Base-by-base conservation (phyloP, 2,797 vertebrate genomes). In the Muraenolepis orangiensis region DNA sequence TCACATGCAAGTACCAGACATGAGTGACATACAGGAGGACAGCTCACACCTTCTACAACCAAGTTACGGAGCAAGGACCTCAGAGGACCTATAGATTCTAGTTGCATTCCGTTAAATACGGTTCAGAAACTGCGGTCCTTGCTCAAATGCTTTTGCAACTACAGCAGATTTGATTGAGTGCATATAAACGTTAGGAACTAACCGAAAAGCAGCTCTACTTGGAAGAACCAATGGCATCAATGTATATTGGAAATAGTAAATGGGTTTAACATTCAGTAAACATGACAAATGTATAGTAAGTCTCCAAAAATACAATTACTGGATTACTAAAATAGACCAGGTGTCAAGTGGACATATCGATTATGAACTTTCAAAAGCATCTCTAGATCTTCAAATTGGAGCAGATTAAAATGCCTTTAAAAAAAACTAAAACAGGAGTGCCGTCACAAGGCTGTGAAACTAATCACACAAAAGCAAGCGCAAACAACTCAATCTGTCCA, bases 1-100 rank as follows among this genome's bases (percentile, higher is more conserved):
- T 75, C 36, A 80, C 51, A 74, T 29, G 74, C 26, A 76, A 73
- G 67, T 76, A 73, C 42, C 64, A 78, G 4, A n/a, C 61, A 14
- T 20, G 34, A 73, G 34, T 72, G 26, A 76, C 7, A 10, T 64
- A 26, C 30, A 67, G 30, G 26, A 69, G 20, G 32, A 26, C 12
- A 36, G 32, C 8, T 5, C 20, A 32, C 32, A 8, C 13, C 30
- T 66, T 66, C 66, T 29, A 6, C 66, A 68, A n/a, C 57, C 57
- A 64, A 7, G 12, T 64, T 12, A 26, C 23, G 12, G n/a, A 64
- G 13, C n/a, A 13, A 12, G 57, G 57, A 64, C 57, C 26, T 26
- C 1, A 57, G 5, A 20, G 51, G 1, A 11, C 1, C 16, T 64
- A 8, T 64, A 64, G 57, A 64, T 64, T 64, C 57, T 64, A 26